phyloP scores from a whole-genome alignment of 2,113 vertebrate species.

The Fregata magnificens region DNA sequence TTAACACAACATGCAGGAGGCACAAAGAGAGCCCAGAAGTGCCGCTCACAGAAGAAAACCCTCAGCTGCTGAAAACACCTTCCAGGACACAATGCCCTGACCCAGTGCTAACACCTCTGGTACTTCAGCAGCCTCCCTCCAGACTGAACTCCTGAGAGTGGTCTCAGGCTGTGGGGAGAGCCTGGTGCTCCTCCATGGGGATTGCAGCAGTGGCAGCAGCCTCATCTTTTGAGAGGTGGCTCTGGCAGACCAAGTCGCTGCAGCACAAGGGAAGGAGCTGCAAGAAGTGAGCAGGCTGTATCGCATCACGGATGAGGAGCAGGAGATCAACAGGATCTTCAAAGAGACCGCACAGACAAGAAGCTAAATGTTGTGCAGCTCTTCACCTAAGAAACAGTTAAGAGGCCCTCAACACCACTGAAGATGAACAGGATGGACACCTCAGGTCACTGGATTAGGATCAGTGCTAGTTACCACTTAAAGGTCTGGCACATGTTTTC shows the following conservation, averaged over 20 bases:
- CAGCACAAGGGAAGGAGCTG: not conserved
- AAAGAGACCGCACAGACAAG: not conserved
- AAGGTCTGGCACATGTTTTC: not conserved
- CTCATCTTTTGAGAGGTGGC: not conserved
- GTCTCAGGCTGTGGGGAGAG: not conserved
- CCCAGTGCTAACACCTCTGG: not conserved
- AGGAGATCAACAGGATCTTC: not conserved
- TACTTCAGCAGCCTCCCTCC: not conserved
- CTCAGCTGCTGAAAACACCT: not conserved
- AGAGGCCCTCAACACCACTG: not conserved
- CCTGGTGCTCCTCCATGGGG: not conserved
- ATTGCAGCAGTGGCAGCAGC: not conserved
- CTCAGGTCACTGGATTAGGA: not conserved
- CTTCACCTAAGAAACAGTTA: not conserved
- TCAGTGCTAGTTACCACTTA: not conserved
- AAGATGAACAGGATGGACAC: not conserved
- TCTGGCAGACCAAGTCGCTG: rapidly evolving
- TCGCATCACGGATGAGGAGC: not conserved
- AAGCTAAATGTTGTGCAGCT: not conserved
- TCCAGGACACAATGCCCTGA: not conserved
- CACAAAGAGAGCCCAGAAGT: not conserved
- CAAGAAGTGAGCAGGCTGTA: not conserved
- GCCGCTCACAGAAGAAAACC: not conserved
- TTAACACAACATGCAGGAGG: not conserved
- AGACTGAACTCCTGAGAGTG: not conserved